phyloP scores from a whole-genome alignment of 2,888 invertebrate genomes.

The Patella depressa region DNA sequence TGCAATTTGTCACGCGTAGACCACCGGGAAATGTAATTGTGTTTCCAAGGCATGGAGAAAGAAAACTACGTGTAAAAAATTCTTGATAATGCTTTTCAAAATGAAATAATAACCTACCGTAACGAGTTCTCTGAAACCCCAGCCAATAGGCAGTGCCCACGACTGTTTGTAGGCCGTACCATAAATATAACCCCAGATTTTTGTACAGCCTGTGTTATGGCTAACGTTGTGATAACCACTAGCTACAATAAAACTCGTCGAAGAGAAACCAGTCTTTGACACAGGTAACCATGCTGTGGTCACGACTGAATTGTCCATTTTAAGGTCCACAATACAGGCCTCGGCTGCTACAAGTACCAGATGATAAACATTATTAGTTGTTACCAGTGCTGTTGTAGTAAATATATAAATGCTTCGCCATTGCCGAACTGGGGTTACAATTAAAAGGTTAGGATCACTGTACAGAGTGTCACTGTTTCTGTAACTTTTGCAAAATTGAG shows the following conservation, averaged over 20 bases:
- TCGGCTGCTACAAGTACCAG: neutral
- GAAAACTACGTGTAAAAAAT: neutral
- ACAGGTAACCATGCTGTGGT: neutral
- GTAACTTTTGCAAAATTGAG: neutral
- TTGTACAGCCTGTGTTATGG: neutral
- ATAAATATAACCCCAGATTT: constrained; percentile 13
- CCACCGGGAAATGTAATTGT: neutral
- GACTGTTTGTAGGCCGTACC: constrained; percentile 3
- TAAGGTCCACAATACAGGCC: neutral
- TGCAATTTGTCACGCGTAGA: neutral
- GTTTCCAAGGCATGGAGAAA: neutral
- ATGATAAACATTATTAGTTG: neutral
- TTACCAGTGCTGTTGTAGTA: neutral
- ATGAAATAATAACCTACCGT: neutral
- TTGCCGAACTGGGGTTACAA: neutral
- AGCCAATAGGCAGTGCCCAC: constrained; percentile 11
- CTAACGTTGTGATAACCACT: neutral
- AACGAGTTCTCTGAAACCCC: neutral
- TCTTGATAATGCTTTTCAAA: neutral
- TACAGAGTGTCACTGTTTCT: neutral
- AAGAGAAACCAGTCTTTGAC: neutral
- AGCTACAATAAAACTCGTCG: neutral
- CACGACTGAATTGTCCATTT: neutral
- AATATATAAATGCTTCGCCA: neutral
- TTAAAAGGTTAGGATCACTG: neutral